Conservation (phyloP, 2,888 invertebrate genomes). For the Andrena flavipes region DNA sequence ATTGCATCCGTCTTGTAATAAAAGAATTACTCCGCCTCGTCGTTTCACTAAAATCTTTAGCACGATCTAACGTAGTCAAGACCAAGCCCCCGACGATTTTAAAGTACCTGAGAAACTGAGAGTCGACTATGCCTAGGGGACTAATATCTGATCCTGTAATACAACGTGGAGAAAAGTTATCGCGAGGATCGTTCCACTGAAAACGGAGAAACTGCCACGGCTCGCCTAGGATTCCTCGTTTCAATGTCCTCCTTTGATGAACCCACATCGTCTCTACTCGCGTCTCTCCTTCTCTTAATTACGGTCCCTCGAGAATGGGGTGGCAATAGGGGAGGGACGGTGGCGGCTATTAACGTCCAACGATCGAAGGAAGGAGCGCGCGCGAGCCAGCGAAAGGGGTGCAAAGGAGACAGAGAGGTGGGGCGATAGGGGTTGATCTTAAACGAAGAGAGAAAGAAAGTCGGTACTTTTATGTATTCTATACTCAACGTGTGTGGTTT, state of each 20-base stretch:
- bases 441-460: slow-evolving; percentile 40
- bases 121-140: not conserved
- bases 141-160: not conserved
- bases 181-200: slow-evolving; percentile 21
- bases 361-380: slow-evolving; percentile 66
- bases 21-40: too few relatives aligned
- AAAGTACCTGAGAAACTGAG: slow-evolving; percentile 2
- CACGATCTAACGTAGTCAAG: not conserved
- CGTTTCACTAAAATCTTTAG: too few relatives aligned
- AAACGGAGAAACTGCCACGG: slow-evolving; percentile 27
- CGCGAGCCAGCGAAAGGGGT: slow-evolving; percentile 36
- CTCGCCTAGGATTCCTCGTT: slow-evolving; percentile 28
- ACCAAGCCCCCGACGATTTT: not conserved
- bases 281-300: slow-evolving; percentile 72
- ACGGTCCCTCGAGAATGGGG: slow-evolving; percentile 57
- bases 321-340: slow-evolving; percentile 40
- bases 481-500: slow-evolving; percentile 68
- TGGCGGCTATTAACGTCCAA: slow-evolving; percentile 71
- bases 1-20: too few relatives aligned
- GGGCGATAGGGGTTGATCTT: slow-evolving; percentile 37
- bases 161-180: not conserved
- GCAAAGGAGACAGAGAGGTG: slow-evolving; percentile 1
- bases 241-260: slow-evolving; percentile 54
- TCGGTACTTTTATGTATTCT: slow-evolving; percentile 72
- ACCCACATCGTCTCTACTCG: slow-evolving; percentile 42